phyloP scores from a whole-genome alignment of 2,888 invertebrate species.

The Tetramorium bicarinatum region DNA sequence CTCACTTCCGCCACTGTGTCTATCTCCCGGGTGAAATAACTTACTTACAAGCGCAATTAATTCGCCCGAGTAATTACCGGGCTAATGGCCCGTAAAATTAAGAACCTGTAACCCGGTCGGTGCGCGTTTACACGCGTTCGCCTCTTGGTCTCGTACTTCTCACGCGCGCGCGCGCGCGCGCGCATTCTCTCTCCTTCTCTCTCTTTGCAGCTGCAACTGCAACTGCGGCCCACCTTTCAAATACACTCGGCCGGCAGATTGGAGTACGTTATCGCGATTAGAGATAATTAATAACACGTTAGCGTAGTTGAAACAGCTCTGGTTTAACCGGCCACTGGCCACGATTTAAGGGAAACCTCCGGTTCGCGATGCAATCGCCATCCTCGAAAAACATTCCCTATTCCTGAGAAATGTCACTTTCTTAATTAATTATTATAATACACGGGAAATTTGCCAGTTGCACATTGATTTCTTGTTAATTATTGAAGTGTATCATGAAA shows the following conservation, averaged over 20 bases:
- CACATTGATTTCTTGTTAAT: background rate
- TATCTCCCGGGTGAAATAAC: constrained; percentile 77
- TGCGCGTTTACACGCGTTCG: constrained; percentile 73
- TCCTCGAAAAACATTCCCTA: background rate
- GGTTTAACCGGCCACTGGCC: background rate
- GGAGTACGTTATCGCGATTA: constrained; percentile 77
- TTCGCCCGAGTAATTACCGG: constrained; percentile 82
- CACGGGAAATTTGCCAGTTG: background rate
- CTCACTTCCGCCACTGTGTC: constrained; percentile 56
- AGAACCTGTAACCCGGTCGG: constrained; percentile 77
- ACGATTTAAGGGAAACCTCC: background rate
- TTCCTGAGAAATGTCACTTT: background rate
- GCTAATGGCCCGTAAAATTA: constrained; percentile 84
- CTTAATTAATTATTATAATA: constrained; percentile 8
- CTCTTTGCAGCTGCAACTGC: constrained; percentile 33
- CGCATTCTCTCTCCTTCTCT: background rate
- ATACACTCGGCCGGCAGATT: constrained; percentile 45
- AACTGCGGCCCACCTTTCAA: constrained; percentile 25
- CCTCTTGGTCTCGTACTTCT: constrained; percentile 56
- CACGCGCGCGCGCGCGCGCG: background rate
- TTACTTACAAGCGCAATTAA: constrained; percentile 83
- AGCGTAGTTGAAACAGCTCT: constrained; percentile 59
- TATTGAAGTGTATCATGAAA: background rate
- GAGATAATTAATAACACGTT: constrained; percentile 75
- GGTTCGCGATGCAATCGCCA: background rate